These are phyloP conservation scores for Lepus townsendii DNA, from an alignment of 2,797 vertebrate species.

Conservation along the genomic window DNA sequence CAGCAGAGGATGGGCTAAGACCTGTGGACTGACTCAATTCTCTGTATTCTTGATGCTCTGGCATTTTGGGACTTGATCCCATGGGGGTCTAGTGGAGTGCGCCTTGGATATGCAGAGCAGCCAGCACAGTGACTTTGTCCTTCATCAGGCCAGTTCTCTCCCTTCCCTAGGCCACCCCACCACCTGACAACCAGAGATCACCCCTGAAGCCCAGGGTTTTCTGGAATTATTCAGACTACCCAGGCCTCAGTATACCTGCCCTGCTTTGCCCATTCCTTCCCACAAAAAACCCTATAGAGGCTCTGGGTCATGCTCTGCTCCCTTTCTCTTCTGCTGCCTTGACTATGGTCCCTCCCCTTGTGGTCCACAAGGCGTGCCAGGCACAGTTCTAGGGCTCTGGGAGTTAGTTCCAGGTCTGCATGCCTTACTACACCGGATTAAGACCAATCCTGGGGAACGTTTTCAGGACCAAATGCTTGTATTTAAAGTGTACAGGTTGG, in stretches of 20 bases:
- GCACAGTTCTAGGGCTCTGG: not conserved
- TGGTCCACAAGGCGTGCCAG: not conserved
- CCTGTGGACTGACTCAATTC: not conserved
- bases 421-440: not conserved
- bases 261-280: not conserved
- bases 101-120: not conserved
- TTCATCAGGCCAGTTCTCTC: not conserved
- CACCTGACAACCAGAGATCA: not conserved
- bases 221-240: not conserved
- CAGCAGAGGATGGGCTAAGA: too few species aligned
- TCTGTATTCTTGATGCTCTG: not conserved
- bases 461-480: slow-evolving; percentile 17
- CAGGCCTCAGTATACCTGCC: not conserved
- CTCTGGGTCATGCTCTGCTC: not conserved
- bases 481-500: not conserved
- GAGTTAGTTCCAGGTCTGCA: not conserved
- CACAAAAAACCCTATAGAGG: not conserved
- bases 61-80: not conserved
- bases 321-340: not conserved
- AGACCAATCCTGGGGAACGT: not conserved
- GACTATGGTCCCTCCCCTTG: not conserved
- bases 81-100: too few species aligned
- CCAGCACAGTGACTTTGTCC: not conserved
- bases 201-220: not conserved
- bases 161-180: not conserved